Evolutionary conservation across 1,140 invertebrate species (phyloP).

Genomic region (Caenorhabditis elegans): WBcel235 BX284606.5:3097001-3097500

Average conservation of each 20-base stretch:
- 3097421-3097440: constrained; percentile 81
- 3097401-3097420: constrained; percentile 85
- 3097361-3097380: constrained; percentile 86
- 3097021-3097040: constrained; percentile 89
- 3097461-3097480: not conserved
- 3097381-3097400: constrained; percentile 92
- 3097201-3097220: constrained; percentile 49
- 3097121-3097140: constrained; percentile 81
- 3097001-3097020: constrained; percentile 85
- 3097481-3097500: not conserved
- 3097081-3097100: constrained; percentile 86
- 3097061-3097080: constrained; percentile 86
- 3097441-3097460: constrained; percentile 66
- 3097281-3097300: constrained; percentile 73
- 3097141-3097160: not conserved
- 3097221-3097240: constrained; percentile 54
- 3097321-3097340: constrained; percentile 47
- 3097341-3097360: constrained; percentile 51
- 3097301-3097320: constrained; percentile 50
- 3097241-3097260: constrained; percentile 56
- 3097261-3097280: constrained; percentile 61
- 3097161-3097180: constrained; percentile 36
- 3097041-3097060: constrained; percentile 83
- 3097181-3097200: constrained; percentile 49
- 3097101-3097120: constrained; percentile 82